Percentiles rank a stretch among this genome's conserved stretches.
phyloP scores from a whole-genome alignment of 2,797 vertebrate genomes.

The Periparus ater region DNA sequence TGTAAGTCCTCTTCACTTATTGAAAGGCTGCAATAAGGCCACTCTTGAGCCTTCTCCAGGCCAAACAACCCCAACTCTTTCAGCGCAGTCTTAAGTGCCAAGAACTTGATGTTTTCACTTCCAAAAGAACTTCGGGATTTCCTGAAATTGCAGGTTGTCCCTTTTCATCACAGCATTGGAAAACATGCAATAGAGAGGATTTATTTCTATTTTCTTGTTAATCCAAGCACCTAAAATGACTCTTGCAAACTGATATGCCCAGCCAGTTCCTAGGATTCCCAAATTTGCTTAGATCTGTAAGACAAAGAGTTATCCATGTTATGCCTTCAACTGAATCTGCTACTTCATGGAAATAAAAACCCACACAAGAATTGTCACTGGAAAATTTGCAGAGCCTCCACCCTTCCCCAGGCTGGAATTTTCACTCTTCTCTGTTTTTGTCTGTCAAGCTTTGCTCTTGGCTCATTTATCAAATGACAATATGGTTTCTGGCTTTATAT shows the following conservation, averaged over 20 bases:
- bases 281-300: not conserved
- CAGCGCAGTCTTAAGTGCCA: not conserved
- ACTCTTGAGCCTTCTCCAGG: not conserved
- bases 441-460: not conserved
- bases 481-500: slow-evolving; percentile 11
- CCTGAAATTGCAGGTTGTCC: not conserved
- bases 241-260: not conserved
- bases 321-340: not conserved
- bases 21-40: not conserved
- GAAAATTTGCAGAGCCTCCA: slow-evolving; percentile 20
- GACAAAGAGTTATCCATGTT: not conserved
- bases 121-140: slow-evolving; percentile 12
- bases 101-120: not conserved
- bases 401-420: slow-evolving; percentile 22
- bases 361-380: not conserved
- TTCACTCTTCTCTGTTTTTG: not conserved
- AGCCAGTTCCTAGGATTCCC: not conserved
- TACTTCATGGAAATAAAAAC: slow-evolving; percentile 7
- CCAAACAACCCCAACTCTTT: not conserved
- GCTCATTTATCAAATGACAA: not conserved
- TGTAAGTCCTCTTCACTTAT: not conserved
- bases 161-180: not conserved
- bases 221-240: not conserved
- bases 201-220: not conserved
- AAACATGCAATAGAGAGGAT: not conserved